A percentile compares a stretch with the other conserved stretches of the same genome.
Evolutionary conservation across 2,113 vertebrate species (phyloP).

Genomic region (Riparia riparia): DNA sequence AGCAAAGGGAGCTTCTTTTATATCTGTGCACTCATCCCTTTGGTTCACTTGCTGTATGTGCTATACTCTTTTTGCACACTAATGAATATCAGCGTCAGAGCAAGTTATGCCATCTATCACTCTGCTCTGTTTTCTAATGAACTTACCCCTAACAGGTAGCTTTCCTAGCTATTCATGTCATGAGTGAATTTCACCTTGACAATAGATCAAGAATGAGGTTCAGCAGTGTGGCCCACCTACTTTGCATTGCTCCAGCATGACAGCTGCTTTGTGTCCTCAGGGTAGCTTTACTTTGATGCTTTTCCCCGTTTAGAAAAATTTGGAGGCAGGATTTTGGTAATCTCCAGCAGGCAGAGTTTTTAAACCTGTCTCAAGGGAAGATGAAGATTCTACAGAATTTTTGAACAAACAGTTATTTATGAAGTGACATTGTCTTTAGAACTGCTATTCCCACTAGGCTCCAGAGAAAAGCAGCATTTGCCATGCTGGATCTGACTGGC

Average conservation of each 20-base stretch:
- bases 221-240: constrained; percentile 18
- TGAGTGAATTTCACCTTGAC: constrained; percentile 51
- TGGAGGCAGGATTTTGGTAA: constrained; percentile 48
- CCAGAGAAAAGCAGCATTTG: constrained; percentile 10
- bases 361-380: constrained; percentile 49
- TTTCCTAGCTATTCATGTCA: constrained; percentile 24
- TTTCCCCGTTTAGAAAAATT: constrained; percentile 31
- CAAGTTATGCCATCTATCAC: constrained; percentile 10
- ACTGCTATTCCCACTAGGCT: not conserved
- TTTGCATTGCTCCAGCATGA: not conserved
- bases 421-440: constrained; percentile 24
- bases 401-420: constrained; percentile 34
- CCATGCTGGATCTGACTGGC: not conserved
- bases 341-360: constrained; percentile 39
- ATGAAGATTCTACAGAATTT: constrained; percentile 24
- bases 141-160: not conserved
- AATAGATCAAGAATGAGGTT: constrained; percentile 43
- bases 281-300: constrained; percentile 45
- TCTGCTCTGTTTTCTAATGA: constrained; percentile 39
- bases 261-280: constrained; percentile 44
- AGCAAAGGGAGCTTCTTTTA: not conserved
- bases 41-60: not conserved
- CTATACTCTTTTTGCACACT: constrained; percentile 5
- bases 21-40: not conserved
- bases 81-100: constrained; percentile 21